Evolutionary conservation across 1,140 invertebrate genomes (phyloP), one percentile per base, ranked within the genome.

Genomic region (Neuroterus valhalla): DNA sequence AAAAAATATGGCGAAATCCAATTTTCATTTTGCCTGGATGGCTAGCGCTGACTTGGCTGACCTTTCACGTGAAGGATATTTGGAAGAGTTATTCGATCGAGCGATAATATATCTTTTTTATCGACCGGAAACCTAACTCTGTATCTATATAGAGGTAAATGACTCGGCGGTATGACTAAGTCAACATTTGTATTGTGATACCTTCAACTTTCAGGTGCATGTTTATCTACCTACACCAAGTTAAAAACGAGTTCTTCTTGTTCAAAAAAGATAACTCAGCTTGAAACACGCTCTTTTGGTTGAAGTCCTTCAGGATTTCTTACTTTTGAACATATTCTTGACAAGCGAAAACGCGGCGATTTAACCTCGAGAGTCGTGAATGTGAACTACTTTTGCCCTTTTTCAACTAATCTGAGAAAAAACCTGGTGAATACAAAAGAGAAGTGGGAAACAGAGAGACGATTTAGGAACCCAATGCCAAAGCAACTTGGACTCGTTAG

Each of bases 401-500:
- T 62, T 26, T 62, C 14, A 23, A n/a, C 31, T 38, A 31, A 31
- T 15, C 14, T 14, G 10, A 3, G 52, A 11, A 31, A 62, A 31
- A 62, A 31, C 14, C 5, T 31, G 2, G 12, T 38, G n/a, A n/a
- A 62, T 19, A 50, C 48, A 50, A 55, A 62, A 62, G 55, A 31
- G 23, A 38, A n/a, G n/a, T 23, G 31, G 55, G 55, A 62, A 62
- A 62, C 55, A n/a, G 21, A 14, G 12, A 15, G 31, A 62, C 55
- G 31, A 62, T 62, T 38, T 17, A 17, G 31, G 31, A 62, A 62
- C 8, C 55, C 55, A 62, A 62, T 62, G 50, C 50, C 50, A 55
- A 19, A 23, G 50, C 21, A 55, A n/a, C n/a, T 55, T 23, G 14
- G 23, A 21, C 50, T 21, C 14, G 21, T 55, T 15, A 19, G 15